Evolutionary conservation across 2,888 invertebrate species (phyloP), one percentile per base, ranked within the genome.

Genomic region (Agonum fuliginosum): DNA sequence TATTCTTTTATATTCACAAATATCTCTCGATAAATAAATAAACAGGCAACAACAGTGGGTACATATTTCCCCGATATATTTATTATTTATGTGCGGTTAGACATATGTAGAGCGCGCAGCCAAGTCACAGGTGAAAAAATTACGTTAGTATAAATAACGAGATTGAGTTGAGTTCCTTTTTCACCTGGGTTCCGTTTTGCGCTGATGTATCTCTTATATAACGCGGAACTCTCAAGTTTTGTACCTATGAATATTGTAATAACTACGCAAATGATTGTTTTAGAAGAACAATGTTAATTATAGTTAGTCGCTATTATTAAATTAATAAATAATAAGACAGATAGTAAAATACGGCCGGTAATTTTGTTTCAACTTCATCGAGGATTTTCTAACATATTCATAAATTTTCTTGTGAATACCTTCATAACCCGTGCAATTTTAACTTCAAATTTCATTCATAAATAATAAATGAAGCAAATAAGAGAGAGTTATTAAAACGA

Each of bases 261-360:
- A 62, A 62, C 6, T 3, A 30, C 12, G 30, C 17, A 19, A 30
- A 62, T 30, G 58, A 62, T 62, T 62, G 30, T 62, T 62, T 30
- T 17, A 62, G 58, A 27, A 14, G 14, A 62, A 62, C 58, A 30
- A 17, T 58, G 12, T 62, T 62, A 30, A 62, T 62, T 62, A 62
- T 17, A 62, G 58, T 30, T 62, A 30, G 30, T 62, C 30, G 14
- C 30, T 62, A 30, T 62, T 62, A 62, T 62, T 30, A 30, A 62
- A 62, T 62, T 62, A 62, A 62, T 62, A 62, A 62, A 62, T 62
- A 62, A 62, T 62, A 62, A 62, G 58, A 62, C 58, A 62, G 58
- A 62, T 62, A 62, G 58, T 62, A 30, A 62, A 62, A 62, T 62
- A 62, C 58, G 19, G 34, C 10, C 17, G 58, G 34, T 62, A 62